Percentiles rank a stretch among this genome's conserved stretches.
phyloP scores from a whole-genome alignment of 2,888 invertebrate species.

The Agapostemon virescens region DNA sequence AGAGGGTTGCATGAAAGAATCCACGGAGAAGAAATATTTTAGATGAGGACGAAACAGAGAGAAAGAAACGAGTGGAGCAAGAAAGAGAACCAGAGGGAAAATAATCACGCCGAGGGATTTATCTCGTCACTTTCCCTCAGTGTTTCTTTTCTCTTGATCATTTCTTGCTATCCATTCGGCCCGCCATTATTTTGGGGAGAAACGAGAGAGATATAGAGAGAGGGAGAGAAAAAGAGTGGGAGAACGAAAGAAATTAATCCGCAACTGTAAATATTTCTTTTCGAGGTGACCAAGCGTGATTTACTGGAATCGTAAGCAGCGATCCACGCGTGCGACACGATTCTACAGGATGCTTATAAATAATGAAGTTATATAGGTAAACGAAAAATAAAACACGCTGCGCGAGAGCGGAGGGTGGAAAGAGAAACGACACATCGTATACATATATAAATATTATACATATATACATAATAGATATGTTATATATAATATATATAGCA shows the following conservation, averaged over 20 bases:
- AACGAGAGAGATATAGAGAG: background rate
- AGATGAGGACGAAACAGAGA: background rate
- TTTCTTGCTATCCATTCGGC: background rate
- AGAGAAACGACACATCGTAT: constrained; percentile 67
- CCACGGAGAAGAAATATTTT: constrained; percentile 6
- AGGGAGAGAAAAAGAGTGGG: no score
- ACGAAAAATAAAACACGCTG: constrained; percentile 47
- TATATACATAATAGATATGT: constrained; percentile 54
- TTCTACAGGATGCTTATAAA: constrained; percentile 71
- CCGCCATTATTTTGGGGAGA: background rate
- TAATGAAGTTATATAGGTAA: constrained; percentile 70
- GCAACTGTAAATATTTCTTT: constrained; percentile 33
- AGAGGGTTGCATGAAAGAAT: background rate
- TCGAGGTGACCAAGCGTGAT: constrained; percentile 23
- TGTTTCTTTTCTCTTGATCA: background rate
- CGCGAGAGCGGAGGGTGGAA: constrained; percentile 58
- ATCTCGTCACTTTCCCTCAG: background rate
- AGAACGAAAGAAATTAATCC: constrained; percentile 66
- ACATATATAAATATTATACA: constrained; percentile 74
- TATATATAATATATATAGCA: constrained; percentile 61
- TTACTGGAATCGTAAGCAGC: constrained; percentile 63
- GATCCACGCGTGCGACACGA: constrained; percentile 63
- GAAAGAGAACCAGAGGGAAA: background rate
- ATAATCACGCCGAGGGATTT: background rate
- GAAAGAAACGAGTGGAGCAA: background rate